A percentile compares a stretch with the other conserved stretches of the same genome.
These are phyloP conservation scores for Sebastes flavidus DNA, from an alignment of 2,797 vertebrate genomes.

Conservation along the genomic window DNA sequence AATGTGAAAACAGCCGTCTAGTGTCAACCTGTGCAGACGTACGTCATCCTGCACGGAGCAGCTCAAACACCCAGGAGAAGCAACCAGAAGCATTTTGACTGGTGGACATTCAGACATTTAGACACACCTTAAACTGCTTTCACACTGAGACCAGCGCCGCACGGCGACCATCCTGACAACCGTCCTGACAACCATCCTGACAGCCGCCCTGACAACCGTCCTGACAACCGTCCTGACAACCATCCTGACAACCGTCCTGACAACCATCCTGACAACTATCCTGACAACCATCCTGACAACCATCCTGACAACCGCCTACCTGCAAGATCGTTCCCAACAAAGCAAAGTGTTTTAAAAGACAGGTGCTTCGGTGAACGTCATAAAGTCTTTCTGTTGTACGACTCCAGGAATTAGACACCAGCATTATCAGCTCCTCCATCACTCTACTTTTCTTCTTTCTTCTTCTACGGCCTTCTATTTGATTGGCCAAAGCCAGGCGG, in stretches of 20 bases:
- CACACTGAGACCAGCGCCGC: not conserved
- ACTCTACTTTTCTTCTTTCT: not conserved
- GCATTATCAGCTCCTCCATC: not conserved
- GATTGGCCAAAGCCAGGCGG: too few relatives aligned
- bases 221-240: too few relatives aligned
- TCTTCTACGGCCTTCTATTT: not conserved
- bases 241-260: fast-evolving
- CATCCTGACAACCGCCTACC: too few relatives aligned
- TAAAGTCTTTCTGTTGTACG: not conserved
- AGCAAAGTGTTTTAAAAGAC: too few relatives aligned
- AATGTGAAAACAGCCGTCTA: not conserved
- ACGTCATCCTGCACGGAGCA: not conserved
- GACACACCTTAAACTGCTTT: not conserved
- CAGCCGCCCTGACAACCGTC: fast-evolving
- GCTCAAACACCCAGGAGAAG: not conserved
- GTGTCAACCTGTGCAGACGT: not conserved
- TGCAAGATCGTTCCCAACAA: too few relatives aligned
- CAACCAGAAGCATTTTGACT: not conserved
- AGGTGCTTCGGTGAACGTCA: too few relatives aligned
- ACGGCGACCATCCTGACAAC: not conserved
- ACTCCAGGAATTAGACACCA: too few relatives aligned
- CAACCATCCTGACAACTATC: fast-evolving
- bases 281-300: too few relatives aligned
- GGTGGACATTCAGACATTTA: not conserved
- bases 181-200: too few relatives aligned